phyloP scores from a whole-genome alignment of 2,113 vertebrate genomes.

The Ochotona curzoniae region DNA sequence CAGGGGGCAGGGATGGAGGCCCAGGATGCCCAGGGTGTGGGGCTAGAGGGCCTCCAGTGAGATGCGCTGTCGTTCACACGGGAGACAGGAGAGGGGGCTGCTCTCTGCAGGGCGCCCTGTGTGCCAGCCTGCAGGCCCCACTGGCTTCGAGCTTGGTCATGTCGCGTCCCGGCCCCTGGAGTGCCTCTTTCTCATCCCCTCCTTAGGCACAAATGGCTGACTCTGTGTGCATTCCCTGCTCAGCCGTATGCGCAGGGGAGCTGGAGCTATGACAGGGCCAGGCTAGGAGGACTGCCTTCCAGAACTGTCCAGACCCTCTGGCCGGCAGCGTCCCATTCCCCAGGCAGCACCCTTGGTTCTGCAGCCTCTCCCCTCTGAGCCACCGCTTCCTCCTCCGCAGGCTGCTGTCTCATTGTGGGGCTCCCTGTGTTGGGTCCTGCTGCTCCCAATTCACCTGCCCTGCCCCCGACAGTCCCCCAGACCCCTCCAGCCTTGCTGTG shows the following conservation, averaged over 20 bases:
- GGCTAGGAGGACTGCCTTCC: background rate
- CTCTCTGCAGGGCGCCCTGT: background rate
- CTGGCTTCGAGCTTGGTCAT: background rate
- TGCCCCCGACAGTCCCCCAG: fast-evolving
- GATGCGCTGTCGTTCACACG: background rate
- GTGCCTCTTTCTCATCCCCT: constrained; percentile 44
- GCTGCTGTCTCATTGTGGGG: background rate
- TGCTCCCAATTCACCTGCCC: too few species aligned
- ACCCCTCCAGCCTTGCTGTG: background rate
- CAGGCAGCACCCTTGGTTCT: background rate
- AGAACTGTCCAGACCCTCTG: too few species aligned
- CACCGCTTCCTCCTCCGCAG: too few species aligned
- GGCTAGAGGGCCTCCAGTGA: background rate
- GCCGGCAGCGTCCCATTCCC: background rate
- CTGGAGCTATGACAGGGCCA: fast-evolving
- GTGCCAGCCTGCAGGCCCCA: background rate
- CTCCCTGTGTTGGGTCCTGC: background rate
- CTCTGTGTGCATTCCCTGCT: background rate
- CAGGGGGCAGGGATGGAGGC: constrained; percentile 38
- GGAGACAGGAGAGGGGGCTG: background rate
- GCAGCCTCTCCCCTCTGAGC: background rate
- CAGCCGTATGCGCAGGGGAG: background rate
- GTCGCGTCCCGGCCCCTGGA: constrained; percentile 5
- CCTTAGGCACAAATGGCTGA: background rate
- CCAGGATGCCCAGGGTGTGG: background rate